These are phyloP conservation scores for Enteromius unitaeniatus DNA, from an alignment of 2,797 vertebrate genomes.

Conservation along the genomic window DNA sequence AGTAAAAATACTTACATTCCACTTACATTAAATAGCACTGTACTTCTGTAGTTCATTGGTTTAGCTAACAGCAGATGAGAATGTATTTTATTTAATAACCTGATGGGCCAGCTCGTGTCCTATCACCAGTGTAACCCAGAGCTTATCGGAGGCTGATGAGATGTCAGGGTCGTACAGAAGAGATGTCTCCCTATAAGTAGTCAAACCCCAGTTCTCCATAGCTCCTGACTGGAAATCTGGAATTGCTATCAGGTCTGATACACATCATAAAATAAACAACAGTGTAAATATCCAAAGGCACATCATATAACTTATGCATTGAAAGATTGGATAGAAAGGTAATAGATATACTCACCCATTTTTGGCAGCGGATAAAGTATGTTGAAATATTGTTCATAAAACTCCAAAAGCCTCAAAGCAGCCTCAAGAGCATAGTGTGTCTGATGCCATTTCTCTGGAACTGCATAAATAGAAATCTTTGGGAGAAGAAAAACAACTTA, in stretches of 20 bases:
- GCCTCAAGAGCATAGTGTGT: constrained; percentile 80
- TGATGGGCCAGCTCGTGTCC: constrained; percentile 85
- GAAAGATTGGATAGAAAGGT: background rate
- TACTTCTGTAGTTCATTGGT: background rate
- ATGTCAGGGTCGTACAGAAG: constrained; percentile 79
- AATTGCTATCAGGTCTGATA: constrained; percentile 82
- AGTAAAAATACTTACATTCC: no score
- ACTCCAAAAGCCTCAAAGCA: constrained; percentile 81
- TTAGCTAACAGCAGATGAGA: background rate
- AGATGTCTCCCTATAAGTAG: constrained; percentile 82
- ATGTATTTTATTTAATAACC: constrained; percentile 62
- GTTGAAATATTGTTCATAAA: constrained; percentile 84
- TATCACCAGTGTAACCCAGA: constrained; percentile 83
- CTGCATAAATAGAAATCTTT: constrained; percentile 81
- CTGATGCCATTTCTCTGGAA: constrained; percentile 79
- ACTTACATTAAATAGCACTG: background rate
- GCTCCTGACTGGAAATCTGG: constrained; percentile 82
- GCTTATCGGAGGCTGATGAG: constrained; percentile 80
- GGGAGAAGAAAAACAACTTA: constrained; percentile 8
- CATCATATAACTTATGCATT: background rate
- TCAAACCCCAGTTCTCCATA: constrained; percentile 88
- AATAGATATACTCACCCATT: constrained; percentile 68
- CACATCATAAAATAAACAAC: constrained; percentile 51
- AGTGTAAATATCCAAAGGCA: background rate
- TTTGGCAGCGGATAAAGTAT: constrained; percentile 83